Evolutionary conservation across 1,140 invertebrate species (phyloP), one percentile per base, ranked within the genome.

Genomic region (Trissolcus basalis): DNA sequence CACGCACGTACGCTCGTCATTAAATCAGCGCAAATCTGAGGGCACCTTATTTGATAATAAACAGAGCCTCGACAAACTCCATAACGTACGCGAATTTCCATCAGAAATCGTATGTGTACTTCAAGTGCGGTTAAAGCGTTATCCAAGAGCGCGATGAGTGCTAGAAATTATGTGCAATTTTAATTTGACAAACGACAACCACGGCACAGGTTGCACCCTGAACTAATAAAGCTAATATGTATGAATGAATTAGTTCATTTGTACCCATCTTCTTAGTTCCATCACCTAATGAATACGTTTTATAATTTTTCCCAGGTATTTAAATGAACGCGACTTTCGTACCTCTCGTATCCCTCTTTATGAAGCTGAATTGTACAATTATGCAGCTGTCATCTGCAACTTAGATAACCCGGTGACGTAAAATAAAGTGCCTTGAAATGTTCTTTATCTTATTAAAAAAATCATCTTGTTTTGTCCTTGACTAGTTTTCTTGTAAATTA

Each of bases 301-400:
- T 45, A 58, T n/a, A 51, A 63, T 64, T 71, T n/a, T n/a, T 71
- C 64, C 53, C 16, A 69, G 59, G 58, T 49, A 64, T 64, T 71
- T 53, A 51, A 71, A 71, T 64, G 19, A 61, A 61, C 16, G 54
- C 41, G 49, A 59, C 53, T 53, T 11, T 27, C 14, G 39, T 32
- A 5, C 6, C 36, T 27, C 19, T 50, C 27, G 12, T 19, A 12
- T 41, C 19, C 13, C 49, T 55, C 50, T 35, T 69, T 50, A 27
- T 51, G 12, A 15, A 41, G n/a, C 39, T 58, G 32, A 60, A 71
- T 64, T 41, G 27, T 14, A 51, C 39, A 63, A 71, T 71, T 71
- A 50, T 71, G 61, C 51, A 35, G 44, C 58, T 45, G 68, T 56
- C 58, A 47, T 63, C 53, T 61, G 53, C 58, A 71, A 61, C 67